Base-by-base conservation (phyloP, 2,888 invertebrate species). In the Eurytoma californica region DNA sequence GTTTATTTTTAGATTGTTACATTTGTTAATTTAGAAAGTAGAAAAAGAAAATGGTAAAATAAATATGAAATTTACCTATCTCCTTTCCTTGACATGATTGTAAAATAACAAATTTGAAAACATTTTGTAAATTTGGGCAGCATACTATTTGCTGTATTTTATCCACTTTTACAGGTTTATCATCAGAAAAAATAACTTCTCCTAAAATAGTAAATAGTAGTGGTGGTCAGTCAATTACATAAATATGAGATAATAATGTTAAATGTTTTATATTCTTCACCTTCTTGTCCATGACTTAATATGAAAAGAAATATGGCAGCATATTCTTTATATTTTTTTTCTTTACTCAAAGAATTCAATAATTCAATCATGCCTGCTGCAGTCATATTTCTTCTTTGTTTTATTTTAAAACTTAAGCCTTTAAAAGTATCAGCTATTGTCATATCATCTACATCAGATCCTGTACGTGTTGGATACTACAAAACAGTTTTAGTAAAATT, bases 31-130 rank as follows among this genome's bases (percentile, higher is more conserved):
- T 39, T 57, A 24, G 24, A 39, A 2, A 39, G 4, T 39, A 39
- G 9, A 39, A 39, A 39, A 39, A 39, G 39, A 39, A 39, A 39
- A 5, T 39, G 7, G 39, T 39, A 39, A 39, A 9, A 39, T 39
- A 9, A 9, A 39, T 7, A 39, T 39, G 39, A 9, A 39, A n/a
- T 28, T 69, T 79, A 80, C 80, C 82, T 55, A 68, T 30, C 53
- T 72, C 13, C 66, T 57, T 47, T 9, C 75, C 77, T 78, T 82
- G 79, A 53, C 80, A 82, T 1, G 77, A 70, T 47, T 82, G 80
- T 20, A 82, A 65, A 16, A 82, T 80, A 14, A 82, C 9, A 30
- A 77, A 75, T 47, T 82, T 82, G n/a, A 82, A 80, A 18, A 66
- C 57, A 24, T 80, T 75, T 65, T 67, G 18, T 49, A 82, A 66